Base-by-base conservation (phyloP, 2,888 invertebrate genomes). In the Phasia obesa region DNA sequence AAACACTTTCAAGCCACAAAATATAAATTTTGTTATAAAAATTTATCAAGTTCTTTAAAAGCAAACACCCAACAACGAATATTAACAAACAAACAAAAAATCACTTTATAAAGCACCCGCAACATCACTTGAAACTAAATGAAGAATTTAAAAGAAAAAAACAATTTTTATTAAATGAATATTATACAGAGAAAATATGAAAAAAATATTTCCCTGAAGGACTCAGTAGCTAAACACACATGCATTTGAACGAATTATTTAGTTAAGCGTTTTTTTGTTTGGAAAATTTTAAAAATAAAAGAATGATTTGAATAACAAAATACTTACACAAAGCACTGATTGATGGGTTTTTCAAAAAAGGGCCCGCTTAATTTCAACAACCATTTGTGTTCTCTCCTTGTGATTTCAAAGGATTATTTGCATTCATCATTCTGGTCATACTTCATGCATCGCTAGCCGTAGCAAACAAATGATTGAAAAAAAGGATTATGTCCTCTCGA, bases 371-470 rank as follows among this genome's bases (percentile, higher is more conserved):
- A 62, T 62, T 74, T 57, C 2, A 35, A 65, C 19, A 62, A 35
- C 4, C 4, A 44, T 13, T 27, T 53, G 21, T 15, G 2, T 42
- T 13, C 21, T 70, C 25, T 27, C 13, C 27, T 19, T 15, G 53
- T 9, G 9, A 25, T 17, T 38, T 42, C 4, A 55, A 53, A 81
- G 62, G 70, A 81, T 73, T 77, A 74, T 74, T 71, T 83, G 31
- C 60, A 55, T 65, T 42, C 25, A 53, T 51, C 23, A 27, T 35
- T 3, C 19, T 57, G n/a, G 49, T 47, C 49, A 59, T 38, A n/a
- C 31, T 17, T 35, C 7, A 4, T 19, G 1, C 7, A 17, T 17
- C 17, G 0, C 17, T 2, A 47, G 17, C 17, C 7, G 38, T n/a
- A 17, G 44, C 5, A 1, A 42, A 19, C n/a, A n/a, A 42, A 15